Evolutionary conservation across 2,888 invertebrate genomes (phyloP), one percentile per base, ranked within the genome.

Genomic region (Drosophila hawaiiensis): DNA sequence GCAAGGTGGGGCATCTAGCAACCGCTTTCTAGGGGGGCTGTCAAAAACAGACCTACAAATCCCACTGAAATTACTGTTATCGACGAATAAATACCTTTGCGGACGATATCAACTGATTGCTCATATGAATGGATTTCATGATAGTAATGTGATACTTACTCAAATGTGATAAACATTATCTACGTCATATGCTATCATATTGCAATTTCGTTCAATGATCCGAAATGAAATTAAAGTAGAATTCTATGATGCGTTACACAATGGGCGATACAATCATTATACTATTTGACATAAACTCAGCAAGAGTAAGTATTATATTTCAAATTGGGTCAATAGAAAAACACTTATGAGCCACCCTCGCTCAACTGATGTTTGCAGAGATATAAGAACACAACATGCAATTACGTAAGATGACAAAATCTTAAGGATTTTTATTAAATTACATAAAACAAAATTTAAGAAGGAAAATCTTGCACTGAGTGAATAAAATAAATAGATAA

Each of bases 11-110:
- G 49, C 25, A 47, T 31, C 22, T 6, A 12, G 19, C 12, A 25
- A 14, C 54, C 10, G 39, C 22, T 58, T 19, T 29, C 28, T 28
- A 14, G 16, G 4, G 10, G n/a, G 12, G 0, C 49, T 60, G 80
- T 65, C 80, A 52, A 29, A 19, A 29, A 5, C 69, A 80, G 54
- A 58, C 1, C 14, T 19, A 29, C 52, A 33, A 41, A 2, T 16
- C 4, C 7, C 47, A 22, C 2, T 14, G 4, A 19, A 6, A 10
- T 7, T 6, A 29, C 5, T 19, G 28, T 22, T 29, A 5, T 1
- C 12, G 50, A 43, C 3, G 3, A 12, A 9, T 14, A 14, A 28
- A 55, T 54, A n/a, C 35, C 4, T 53, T 53, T 55, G 19, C 29
- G 3, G 31, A 49, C 16, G 10, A 14, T 28, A 22, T 5, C 3